Conservation (phyloP, 92 coral and sea anemone species). For the Heliopora coerulea region DNA sequence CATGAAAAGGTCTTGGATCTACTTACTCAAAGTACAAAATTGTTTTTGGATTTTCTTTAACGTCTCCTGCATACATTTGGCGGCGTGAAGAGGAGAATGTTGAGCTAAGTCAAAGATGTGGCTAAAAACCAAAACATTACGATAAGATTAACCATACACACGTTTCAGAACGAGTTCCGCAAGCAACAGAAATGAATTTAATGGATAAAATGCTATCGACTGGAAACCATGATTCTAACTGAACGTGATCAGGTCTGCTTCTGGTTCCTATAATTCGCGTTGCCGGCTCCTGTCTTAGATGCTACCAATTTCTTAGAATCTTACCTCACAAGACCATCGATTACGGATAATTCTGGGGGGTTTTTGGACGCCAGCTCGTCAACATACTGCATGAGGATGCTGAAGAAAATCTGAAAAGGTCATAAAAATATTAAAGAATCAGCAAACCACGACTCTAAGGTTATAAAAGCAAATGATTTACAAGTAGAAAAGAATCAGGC, state of each 20-base stretch:
- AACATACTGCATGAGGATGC: slow-evolving; percentile 67
- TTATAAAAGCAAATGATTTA: too few species aligned
- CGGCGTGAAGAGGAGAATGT: slow-evolving; percentile 71
- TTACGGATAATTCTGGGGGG: slow-evolving; percentile 54
- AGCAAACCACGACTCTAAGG: background rate
- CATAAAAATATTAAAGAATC: background rate
- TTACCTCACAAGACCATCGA: slow-evolving; percentile 74
- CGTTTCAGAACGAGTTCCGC: too few species aligned
- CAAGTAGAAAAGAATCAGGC: too few species aligned
- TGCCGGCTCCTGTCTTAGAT: too few species aligned
- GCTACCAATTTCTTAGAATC: too few species aligned
- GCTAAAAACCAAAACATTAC: slow-evolving; percentile 45
- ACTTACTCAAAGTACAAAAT: slow-evolving; percentile 41
- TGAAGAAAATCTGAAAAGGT: slow-evolving; percentile 61
- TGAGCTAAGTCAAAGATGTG: slow-evolving; percentile 82
- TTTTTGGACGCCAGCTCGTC: slow-evolving; percentile 59
- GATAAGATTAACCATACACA: background rate
- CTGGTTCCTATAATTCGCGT: too few species aligned
- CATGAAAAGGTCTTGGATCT: background rate
- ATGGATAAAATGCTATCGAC: too few species aligned
- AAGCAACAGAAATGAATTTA: too few species aligned
- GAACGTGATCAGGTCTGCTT: too few species aligned
- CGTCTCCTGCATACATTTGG: slow-evolving; percentile 67
- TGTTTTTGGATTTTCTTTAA: slow-evolving; percentile 58
- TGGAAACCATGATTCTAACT: too few species aligned